A percentile compares a stretch with the other conserved stretches of the same genome.
These are phyloP conservation scores for Luscinia megarhynchos DNA, from an alignment of 2,797 vertebrate species.

Conservation along the genomic window DNA sequence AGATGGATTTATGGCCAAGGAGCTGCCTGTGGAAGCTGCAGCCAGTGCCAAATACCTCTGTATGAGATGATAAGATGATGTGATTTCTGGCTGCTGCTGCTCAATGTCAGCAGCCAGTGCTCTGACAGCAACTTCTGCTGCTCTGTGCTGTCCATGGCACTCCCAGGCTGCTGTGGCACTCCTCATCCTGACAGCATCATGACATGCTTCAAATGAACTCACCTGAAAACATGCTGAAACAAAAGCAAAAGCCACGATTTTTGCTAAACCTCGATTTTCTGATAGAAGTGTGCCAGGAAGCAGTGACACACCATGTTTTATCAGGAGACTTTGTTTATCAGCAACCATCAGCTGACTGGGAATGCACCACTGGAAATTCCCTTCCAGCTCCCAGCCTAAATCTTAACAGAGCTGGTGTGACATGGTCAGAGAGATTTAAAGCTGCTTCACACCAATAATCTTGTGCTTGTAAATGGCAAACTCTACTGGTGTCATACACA, in stretches of 20 bases:
- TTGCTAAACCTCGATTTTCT: neutral
- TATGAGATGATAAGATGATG: neutral
- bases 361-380: neutral
- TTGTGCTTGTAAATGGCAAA: constrained; percentile 40
- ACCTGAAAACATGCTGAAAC: neutral
- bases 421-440: neutral
- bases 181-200: neutral
- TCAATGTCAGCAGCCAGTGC: neutral
- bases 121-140: neutral
- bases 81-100: neutral
- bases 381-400: neutral
- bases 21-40: neutral
- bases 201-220: neutral
- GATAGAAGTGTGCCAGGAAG: neutral
- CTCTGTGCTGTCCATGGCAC: neutral
- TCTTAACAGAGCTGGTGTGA: neutral
- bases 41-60: rapidly evolving
- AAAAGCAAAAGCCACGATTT: neutral
- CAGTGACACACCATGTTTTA: rapidly evolving
- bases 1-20: neutral
- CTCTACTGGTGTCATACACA: neutral
- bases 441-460: neutral
- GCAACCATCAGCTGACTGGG: neutral
- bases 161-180: neutral
- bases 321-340: neutral